phyloP scores from a whole-genome alignment of 2,797 vertebrate species.

The Chiroxiphia lanceolata region DNA sequence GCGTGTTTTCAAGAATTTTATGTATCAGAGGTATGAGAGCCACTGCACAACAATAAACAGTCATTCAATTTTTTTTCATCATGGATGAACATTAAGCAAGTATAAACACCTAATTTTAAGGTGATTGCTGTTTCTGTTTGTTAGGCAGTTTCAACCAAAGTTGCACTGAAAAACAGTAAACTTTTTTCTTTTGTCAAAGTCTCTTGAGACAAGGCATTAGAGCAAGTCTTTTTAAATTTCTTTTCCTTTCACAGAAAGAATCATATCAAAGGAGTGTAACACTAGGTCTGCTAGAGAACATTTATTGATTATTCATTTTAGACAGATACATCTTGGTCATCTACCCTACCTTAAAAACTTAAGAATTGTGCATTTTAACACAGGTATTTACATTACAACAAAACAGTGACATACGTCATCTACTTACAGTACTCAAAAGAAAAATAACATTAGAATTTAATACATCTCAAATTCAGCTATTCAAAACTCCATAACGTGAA shows the following conservation, averaged over 20 bases:
- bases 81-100: neutral
- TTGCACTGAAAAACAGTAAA: neutral
- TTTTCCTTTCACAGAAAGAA: neutral
- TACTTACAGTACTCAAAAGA: neutral
- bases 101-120: neutral
- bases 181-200: neutral
- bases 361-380: neutral
- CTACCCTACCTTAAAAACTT: neutral
- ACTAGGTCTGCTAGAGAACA: neutral
- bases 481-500: neutral
- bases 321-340: neutral
- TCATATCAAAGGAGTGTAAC: neutral
- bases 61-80: neutral
- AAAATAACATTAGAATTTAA: neutral
- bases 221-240: neutral
- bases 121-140: neutral
- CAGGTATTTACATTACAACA: neutral
- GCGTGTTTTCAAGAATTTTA: neutral
- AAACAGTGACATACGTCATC: neutral
- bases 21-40: neutral
- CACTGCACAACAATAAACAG: neutral
- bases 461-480: neutral
- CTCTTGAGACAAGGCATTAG: neutral
- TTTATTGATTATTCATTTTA: neutral
- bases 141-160: neutral